A percentile compares a stretch with the other conserved stretches of the same genome.
Conservation (phyloP, 1,140 invertebrate genomes). For the Heliothis virescens region DNA sequence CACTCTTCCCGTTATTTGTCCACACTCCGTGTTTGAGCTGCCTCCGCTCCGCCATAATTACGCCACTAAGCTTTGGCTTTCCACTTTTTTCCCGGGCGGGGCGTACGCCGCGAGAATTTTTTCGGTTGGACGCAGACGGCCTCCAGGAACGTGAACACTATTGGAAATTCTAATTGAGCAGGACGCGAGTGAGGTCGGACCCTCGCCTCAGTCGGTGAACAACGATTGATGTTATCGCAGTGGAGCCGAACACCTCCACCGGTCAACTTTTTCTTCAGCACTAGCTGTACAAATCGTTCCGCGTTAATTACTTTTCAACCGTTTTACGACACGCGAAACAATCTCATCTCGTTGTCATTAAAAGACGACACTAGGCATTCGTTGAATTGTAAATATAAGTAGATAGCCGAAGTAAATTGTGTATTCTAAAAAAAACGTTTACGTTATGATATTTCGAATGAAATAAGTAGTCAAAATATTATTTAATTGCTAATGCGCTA, state of each 20-base stretch:
- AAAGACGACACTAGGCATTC: slow-evolving; percentile 56
- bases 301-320: slow-evolving; percentile 69
- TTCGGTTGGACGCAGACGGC: slow-evolving; percentile 56
- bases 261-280: slow-evolving; percentile 51
- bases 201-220: slow-evolving; percentile 38
- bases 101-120: slow-evolving; percentile 49
- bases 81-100: slow-evolving; percentile 57
- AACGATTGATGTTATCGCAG: slow-evolving; percentile 60
- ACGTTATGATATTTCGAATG: slow-evolving; percentile 60
- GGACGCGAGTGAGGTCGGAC: slow-evolving; percentile 10
- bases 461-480: no score
- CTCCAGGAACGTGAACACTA: slow-evolving; percentile 57
- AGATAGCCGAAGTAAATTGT: slow-evolving; percentile 64
- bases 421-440: slow-evolving; percentile 54
- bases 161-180: slow-evolving; percentile 63
- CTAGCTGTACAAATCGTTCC: slow-evolving; percentile 66
- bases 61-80: slow-evolving; percentile 68
- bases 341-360: slow-evolving; percentile 59
- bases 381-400: slow-evolving; percentile 68
- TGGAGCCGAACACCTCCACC: slow-evolving; percentile 43
- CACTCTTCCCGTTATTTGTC: slow-evolving; percentile 74
- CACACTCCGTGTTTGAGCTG: slow-evolving; percentile 67
- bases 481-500: no score
- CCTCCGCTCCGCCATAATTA: slow-evolving; percentile 70
- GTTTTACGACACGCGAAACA: slow-evolving; percentile 67